A percentile compares a stretch with the other conserved stretches of the same genome.
These are phyloP conservation scores for Thalassaphorura encarpata DNA, from an alignment of 1,140 invertebrate species.

Conservation along the genomic window DNA sequence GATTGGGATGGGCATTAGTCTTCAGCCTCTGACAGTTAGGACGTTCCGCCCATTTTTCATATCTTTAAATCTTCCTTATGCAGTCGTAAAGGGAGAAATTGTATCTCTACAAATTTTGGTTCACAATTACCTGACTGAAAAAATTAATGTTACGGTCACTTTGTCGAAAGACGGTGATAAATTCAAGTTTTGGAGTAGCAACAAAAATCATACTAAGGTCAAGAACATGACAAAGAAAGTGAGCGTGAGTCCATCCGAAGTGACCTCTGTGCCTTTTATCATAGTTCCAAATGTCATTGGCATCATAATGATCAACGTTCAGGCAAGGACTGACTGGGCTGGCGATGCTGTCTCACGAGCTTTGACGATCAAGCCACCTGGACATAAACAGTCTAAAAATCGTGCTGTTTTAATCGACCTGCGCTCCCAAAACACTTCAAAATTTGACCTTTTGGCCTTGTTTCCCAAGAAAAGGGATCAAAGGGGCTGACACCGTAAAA, in stretches of 20 bases:
- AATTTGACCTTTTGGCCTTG: conserved; percentile 17
- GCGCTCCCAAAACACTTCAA: background rate
- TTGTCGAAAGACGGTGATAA: conserved; percentile 2
- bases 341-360: conserved; percentile 16
- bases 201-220: background rate
- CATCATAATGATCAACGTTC: conserved; percentile 52
- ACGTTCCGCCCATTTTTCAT: conserved; percentile 26
- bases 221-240: background rate
- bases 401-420: conserved; percentile 9
- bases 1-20: conserved; percentile 41
- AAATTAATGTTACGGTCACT: conserved; percentile 7
- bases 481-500: conserved; percentile 58
- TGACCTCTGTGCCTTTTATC: conserved; percentile 10
- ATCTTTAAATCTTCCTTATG: conserved; percentile 20
- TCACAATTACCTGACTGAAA: conserved; percentile 54
- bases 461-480: conserved; percentile 40
- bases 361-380: conserved; percentile 17
- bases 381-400: conserved; percentile 4
- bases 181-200: conserved; percentile 14
- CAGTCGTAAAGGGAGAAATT: conserved; percentile 25
- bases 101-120: conserved; percentile 53
- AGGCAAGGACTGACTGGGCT: conserved; percentile 51
- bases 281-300: conserved; percentile 12
- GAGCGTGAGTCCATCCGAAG: background rate
- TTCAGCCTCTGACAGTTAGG: background rate